These are phyloP conservation scores for Pipra filicauda DNA, from an alignment of 2,113 vertebrate species.

Conservation along the genomic window DNA sequence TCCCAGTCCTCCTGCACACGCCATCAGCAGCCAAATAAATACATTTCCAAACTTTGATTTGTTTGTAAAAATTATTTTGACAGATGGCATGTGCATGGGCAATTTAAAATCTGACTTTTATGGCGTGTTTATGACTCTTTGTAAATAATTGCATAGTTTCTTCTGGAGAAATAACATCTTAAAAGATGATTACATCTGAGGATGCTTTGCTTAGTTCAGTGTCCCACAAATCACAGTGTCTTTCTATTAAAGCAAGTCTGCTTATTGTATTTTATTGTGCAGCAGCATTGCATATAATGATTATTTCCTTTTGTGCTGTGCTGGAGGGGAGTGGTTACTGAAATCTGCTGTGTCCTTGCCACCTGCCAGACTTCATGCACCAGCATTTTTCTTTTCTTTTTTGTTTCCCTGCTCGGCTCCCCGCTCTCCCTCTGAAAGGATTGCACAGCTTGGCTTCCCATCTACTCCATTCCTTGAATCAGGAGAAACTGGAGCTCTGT, in stretches of 20 bases:
- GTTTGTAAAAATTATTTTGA: slow-evolving; percentile 8
- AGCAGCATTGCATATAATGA: background rate
- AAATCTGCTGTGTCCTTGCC: background rate
- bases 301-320: background rate
- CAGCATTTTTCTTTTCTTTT: background rate
- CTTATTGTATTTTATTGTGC: background rate
- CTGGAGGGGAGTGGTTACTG: background rate
- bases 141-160: slow-evolving; percentile 10
- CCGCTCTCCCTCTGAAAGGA: background rate
- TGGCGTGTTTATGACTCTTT: background rate
- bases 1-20: background rate
- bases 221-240: background rate
- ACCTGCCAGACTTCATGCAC: background rate
- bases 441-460: background rate
- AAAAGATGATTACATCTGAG: slow-evolving; percentile 18
- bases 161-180: background rate
- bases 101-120: background rate
- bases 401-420: background rate
- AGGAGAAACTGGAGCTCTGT: background rate
- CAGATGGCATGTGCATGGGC: background rate
- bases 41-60: slow-evolving; percentile 4
- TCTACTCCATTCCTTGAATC: background rate
- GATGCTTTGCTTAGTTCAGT: background rate
- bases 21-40: background rate
- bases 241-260: background rate